Evolutionary conservation across 2,797 vertebrate genomes (phyloP), one percentile per base, ranked within the genome.

Genomic region (Furcifer pardalis): DNA sequence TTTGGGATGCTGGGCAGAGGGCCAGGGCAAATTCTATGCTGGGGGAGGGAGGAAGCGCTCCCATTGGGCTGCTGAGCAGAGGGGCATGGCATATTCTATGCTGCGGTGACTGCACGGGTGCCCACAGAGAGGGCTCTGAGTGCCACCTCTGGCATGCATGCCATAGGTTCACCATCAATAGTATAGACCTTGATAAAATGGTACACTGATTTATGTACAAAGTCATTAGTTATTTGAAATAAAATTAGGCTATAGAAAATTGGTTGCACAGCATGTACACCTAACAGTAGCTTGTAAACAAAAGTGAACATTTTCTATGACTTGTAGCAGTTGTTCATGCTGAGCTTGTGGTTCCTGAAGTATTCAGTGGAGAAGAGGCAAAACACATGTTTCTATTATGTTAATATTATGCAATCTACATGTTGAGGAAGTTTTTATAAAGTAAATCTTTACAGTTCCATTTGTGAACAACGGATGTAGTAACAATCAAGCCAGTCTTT

Each of bases 391-490:
- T 88, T 89, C 85, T 89, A 78, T 87, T 86, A 76, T 56, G 91
- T 92, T 93, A 90, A 93, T 0, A 3, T 69, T 87, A 21, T 94
- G 91, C 93, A 93, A 91, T 91, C 89, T 89, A 77, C 88, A 15
- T 93, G 91, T 92, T 93, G 92, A 92, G 87, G 84, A 60, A 90
- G 84, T 92, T 88, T 91, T 91, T 91, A 87, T 91, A 89, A 89
- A 87, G 23, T 92, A 89, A 92, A 93, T 93, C 93, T 94, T 90
- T 91, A 91, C 88, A 93, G 88, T 86, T 90, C 77, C 82, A 89
- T 93, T 89, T 89, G 86, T 82, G 89, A 86, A 87, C 86, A 93
- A 93, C 89, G 88, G 93, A 93, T 83, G 83, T 88, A 87, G 60
- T 87, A 84, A 72, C 21, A 85, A 17, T 17, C 44, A 49, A 30